These are phyloP conservation scores for Ophiodon elongatus DNA, from an alignment of 2,113 vertebrate genomes.

Conservation along the genomic window DNA sequence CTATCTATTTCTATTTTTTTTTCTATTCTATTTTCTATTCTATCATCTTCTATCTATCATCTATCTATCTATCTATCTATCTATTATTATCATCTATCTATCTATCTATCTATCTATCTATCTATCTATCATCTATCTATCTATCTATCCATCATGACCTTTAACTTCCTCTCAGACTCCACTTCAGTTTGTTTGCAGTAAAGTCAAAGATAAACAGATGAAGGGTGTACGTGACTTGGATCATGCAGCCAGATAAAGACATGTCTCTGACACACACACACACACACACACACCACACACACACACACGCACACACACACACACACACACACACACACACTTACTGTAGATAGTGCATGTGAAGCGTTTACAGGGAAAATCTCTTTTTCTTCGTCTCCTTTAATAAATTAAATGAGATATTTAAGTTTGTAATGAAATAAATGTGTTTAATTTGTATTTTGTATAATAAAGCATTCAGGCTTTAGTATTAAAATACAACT, in stretches of 20 bases:
- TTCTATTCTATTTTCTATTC: too few species aligned
- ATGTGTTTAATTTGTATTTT: too few species aligned
- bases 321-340: neutral
- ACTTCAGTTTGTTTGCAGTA: neutral
- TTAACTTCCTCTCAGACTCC: neutral
- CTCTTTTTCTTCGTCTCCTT: too few species aligned
- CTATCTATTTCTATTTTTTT: too few species aligned
- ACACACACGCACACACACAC: neutral
- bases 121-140: too few species aligned
- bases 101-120: neutral
- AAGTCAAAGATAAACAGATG: constrained; percentile 44
- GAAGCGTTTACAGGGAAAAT: too few species aligned
- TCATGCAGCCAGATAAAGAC: constrained; percentile 37
- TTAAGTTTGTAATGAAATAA: too few species aligned
- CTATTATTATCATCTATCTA: neutral
- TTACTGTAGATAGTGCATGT: neutral
- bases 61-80: neutral
- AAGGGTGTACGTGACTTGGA: constrained; percentile 55
- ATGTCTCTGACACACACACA: neutral
- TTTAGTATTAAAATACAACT: neutral
- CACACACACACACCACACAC: neutral
- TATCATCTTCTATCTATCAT: neutral
- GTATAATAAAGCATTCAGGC: too few species aligned
- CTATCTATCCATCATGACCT: neutral
- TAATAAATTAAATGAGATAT: too few species aligned